A percentile compares a stretch with the other conserved stretches of the same genome.
Conservation (phyloP, 1,140 invertebrate species). For the Portunus trituberculatus region DNA sequence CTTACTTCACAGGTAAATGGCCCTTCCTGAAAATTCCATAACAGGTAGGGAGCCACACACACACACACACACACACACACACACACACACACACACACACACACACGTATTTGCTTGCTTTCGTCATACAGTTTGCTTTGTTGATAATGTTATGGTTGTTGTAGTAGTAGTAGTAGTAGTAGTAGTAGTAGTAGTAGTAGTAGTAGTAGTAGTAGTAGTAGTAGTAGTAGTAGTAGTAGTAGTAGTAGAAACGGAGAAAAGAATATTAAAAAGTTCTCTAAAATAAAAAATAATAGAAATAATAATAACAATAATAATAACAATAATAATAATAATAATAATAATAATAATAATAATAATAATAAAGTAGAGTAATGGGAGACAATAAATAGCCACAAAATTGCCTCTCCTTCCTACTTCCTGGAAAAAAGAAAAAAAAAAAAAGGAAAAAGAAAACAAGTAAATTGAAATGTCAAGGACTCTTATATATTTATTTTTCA, state of each 20-base stretch:
- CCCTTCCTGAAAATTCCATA: neutral
- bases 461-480: no score
- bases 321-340: no score
- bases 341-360: no score
- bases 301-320: no score
- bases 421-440: no score
- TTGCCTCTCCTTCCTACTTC: no score
- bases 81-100: neutral
- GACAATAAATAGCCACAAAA: no score
- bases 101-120: neutral
- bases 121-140: neutral
- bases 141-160: neutral
- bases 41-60: neutral
- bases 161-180: conserved; percentile 22
- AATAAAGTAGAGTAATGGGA: no score
- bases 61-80: neutral
- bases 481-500: no score
- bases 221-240: conserved; percentile 21
- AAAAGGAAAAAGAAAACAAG: no score
- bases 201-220: conserved; percentile 23
- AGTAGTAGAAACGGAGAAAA: neutral
- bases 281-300: no score
- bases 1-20: neutral
- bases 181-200: conserved; percentile 22
- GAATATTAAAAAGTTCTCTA: no score